phyloP scores from a whole-genome alignment of 2,888 invertebrate genomes.

The Willowsia nigromaculata region DNA sequence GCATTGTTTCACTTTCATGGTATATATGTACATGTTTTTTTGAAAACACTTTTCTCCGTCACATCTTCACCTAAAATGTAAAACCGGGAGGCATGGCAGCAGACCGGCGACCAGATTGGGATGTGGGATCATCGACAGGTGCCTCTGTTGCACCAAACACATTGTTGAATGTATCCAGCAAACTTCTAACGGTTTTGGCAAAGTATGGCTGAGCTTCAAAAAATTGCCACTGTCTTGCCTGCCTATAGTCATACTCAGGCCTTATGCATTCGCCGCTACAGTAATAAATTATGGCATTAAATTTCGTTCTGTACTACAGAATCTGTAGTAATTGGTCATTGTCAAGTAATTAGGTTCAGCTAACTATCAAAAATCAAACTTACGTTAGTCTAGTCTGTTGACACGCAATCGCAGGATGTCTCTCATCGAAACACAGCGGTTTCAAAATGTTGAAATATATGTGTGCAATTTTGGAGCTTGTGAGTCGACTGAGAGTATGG shows the following conservation, averaged over 20 bases:
- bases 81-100: constrained; percentile 57
- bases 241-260: constrained; percentile 73
- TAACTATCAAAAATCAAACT: too few species aligned
- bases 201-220: constrained; percentile 78
- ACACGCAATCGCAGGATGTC: constrained; percentile 83
- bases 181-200: constrained; percentile 69
- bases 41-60: too few species aligned
- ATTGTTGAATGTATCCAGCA: constrained; percentile 50
- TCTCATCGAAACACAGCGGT: constrained; percentile 86
- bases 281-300: not conserved
- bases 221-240: constrained; percentile 76
- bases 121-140: constrained; percentile 29
- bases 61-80: too few species aligned
- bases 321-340: too few species aligned
- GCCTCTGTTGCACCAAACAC: constrained; percentile 45
- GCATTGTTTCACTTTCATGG: too few species aligned
- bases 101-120: constrained; percentile 44
- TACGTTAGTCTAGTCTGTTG: constrained; percentile 79
- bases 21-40: too few species aligned
- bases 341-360: too few species aligned
- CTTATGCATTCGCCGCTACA: constrained; percentile 77
- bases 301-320: too few species aligned
- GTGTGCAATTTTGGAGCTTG: constrained; percentile 83
- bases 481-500: constrained; percentile 82
- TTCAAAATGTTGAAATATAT: constrained; percentile 88